phyloP scores from a whole-genome alignment of 2,888 invertebrate species.

The Callosobruchus maculatus region DNA sequence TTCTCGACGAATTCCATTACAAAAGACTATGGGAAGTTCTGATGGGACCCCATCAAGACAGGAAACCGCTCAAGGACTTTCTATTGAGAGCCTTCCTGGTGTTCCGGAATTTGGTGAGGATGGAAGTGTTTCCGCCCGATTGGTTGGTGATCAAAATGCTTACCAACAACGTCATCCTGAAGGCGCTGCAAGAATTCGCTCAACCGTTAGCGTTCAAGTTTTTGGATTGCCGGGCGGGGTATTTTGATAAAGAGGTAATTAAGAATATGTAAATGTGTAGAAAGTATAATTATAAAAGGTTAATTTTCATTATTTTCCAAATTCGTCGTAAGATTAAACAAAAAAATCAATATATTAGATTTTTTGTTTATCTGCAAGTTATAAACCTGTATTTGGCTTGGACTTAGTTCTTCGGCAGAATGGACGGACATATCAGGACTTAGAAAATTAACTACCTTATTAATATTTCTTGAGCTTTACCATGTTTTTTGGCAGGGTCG shows the following conservation, averaged over 20 bases:
- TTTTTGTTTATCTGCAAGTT: too few species aligned
- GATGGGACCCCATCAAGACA: conserved; percentile 64
- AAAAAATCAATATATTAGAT: too few species aligned
- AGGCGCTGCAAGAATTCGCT: conserved; percentile 82
- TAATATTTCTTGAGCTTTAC: too few species aligned
- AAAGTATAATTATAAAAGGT: not conserved
- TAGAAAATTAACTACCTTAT: too few species aligned
- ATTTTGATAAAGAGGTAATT: conserved; percentile 72
- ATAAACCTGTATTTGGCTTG: too few species aligned
- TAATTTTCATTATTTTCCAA: too few species aligned
- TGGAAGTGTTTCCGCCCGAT: conserved; percentile 80
- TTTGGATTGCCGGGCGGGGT: conserved; percentile 63
- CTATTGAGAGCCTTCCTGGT: conserved; percentile 77
- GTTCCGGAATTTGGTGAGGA: conserved; percentile 73
- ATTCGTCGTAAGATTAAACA: too few species aligned
- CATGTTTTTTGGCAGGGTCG: too few species aligned
- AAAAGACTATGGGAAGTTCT: conserved; percentile 81
- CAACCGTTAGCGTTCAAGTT: conserved; percentile 83
- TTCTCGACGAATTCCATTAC: conserved; percentile 85
- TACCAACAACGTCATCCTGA: conserved; percentile 80
- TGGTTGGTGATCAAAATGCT: conserved; percentile 90
- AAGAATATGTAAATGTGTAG: too few species aligned
- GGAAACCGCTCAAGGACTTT: conserved; percentile 82
- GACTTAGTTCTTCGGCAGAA: too few species aligned
- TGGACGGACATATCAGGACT: too few species aligned